These are phyloP conservation scores for Scaptomyza flava DNA, from an alignment of 2,888 invertebrate species.

Conservation along the genomic window DNA sequence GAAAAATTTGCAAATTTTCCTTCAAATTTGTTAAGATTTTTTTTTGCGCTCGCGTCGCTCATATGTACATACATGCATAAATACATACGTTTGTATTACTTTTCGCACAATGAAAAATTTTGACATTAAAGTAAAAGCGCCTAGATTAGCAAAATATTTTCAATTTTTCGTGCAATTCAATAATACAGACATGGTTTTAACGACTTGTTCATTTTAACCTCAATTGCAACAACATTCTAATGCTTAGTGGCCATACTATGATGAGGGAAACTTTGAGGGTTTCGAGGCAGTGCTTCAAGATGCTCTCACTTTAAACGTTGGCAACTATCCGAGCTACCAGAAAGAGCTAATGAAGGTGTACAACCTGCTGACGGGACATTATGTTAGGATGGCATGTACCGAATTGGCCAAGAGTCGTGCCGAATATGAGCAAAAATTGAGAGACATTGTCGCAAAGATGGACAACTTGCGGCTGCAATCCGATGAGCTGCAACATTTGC, in stretches of 20 bases:
- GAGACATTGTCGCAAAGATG: slow-evolving; percentile 14
- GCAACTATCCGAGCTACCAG: slow-evolving; percentile 16
- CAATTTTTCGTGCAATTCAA: too few species aligned
- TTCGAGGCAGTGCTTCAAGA: slow-evolving; percentile 39
- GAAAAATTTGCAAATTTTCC: too few species aligned
- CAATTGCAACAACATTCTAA: background rate
- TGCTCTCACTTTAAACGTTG: slow-evolving; percentile 20
- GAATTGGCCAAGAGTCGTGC: slow-evolving; percentile 13
- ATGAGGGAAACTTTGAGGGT: background rate
- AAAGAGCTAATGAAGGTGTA: slow-evolving; percentile 30
- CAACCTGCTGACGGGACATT: slow-evolving; percentile 27
- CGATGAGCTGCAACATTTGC: slow-evolving; percentile 8
- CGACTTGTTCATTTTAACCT: background rate
- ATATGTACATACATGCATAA: too few species aligned
- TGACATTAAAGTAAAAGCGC: too few species aligned
- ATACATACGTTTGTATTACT: too few species aligned
- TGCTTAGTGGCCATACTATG: slow-evolving; percentile 27
- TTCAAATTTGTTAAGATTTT: too few species aligned
- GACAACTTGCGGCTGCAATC: slow-evolving; percentile 17
- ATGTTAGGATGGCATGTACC: slow-evolving; percentile 20
- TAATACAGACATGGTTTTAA: too few species aligned
- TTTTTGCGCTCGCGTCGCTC: too few species aligned
- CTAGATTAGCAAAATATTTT: too few species aligned
- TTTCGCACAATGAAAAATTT: too few species aligned
- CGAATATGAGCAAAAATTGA: slow-evolving; percentile 21